Evolutionary conservation across 2,888 invertebrate genomes (phyloP), one percentile per base, ranked within the genome.

Genomic region (Patella pellucida): DNA sequence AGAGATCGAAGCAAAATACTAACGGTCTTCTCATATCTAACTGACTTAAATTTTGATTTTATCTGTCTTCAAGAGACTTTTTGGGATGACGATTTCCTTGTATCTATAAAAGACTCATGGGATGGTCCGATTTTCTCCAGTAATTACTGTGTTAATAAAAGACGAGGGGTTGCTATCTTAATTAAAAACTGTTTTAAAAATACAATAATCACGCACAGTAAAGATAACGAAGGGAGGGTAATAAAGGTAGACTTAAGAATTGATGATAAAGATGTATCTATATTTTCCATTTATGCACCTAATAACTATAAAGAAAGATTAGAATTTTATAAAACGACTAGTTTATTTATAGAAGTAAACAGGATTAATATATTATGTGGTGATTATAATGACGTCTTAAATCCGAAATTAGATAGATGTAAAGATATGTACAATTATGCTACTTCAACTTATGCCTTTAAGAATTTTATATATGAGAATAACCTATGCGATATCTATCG

Each of bases 281-380:
- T 76, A 41, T 23, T 76, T 19, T 69, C 68, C 73, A 56, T 76
- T 56, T 76, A 76, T 76, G 67, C 69, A 31, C 73, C 76, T 19
- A 76, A 76, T 51, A 70, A 56, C 73, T 19, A 16, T 23, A 50
- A 31, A 56, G 62, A 76, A 51, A 68, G 72, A 14, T 11, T 23
- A 51, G 41, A 12, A 52, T 76, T 76, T 73, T 72, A 31, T 31
- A 31, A 31, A 31, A 31, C 31, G 4, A 31, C 31, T n/a, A 9
- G 16, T 9, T 56, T 56, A n/a, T 15, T n/a, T 56, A 15, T 16
- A 56, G 16, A 16, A 12, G n/a, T 19, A 56, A 15, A 56, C 1
- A 15, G 56, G n/a, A 9, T 31, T 5, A 9, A n/a, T 15, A 16
- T 56, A 9, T 9, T 56, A 15, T 56, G 56, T 56, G 56, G 56